Percentiles rank a stretch among this genome's conserved stretches.
Evolutionary conservation across 2,888 invertebrate genomes (phyloP).

Genomic region (Stictocephala bisonia): DNA sequence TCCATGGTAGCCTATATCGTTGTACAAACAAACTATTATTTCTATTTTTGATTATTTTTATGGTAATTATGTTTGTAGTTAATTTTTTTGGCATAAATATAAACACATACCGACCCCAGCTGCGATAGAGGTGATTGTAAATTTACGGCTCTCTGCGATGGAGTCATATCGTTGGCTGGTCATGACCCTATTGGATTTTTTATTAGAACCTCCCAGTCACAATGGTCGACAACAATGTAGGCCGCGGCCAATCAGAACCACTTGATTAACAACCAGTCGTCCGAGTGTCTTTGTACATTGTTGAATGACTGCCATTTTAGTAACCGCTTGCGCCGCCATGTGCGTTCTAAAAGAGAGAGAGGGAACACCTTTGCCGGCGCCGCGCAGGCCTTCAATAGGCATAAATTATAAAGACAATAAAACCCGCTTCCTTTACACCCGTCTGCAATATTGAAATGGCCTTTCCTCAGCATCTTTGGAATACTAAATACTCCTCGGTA

Average conservation of each 20-base stretch:
- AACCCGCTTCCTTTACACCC: not conserved
- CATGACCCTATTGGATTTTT: no score
- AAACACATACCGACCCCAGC: no score
- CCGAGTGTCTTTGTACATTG: not conserved
- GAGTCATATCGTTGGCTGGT: no score
- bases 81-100: no score
- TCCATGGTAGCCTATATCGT: no score
- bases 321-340: no score
- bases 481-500: conserved; percentile 9
- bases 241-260: conserved; percentile 1
- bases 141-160: no score
- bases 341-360: not conserved
- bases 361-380: not conserved
- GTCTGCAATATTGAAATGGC: not conserved
- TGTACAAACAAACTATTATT: no score
- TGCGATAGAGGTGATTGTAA: no score
- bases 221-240: not conserved
- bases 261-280: no score
- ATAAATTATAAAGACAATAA: conserved; percentile 15
- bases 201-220: conserved; percentile 11
- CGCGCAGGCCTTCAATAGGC: not conserved
- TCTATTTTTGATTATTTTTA: no score
- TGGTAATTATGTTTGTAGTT: no score
- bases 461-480: not conserved
- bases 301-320: not conserved